A percentile compares a stretch with the other conserved stretches of the same genome.
These are phyloP conservation scores for Arctopsyche grandis DNA, from an alignment of 1,140 invertebrate species.

Conservation along the genomic window DNA sequence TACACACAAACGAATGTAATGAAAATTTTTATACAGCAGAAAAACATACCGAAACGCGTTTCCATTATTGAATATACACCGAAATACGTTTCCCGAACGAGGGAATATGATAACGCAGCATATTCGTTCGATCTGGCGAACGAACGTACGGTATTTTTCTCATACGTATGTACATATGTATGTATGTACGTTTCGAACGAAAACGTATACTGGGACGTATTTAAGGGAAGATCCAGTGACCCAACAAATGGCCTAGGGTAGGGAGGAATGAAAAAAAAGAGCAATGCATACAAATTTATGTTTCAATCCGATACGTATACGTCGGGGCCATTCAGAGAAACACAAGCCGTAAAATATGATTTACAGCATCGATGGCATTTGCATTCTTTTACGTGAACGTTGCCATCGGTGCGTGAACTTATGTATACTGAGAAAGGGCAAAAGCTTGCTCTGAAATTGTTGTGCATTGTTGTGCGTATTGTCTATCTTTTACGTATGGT, in stretches of 20 bases:
- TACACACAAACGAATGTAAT: too few relatives aligned
- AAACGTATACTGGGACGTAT: constrained; percentile 1
- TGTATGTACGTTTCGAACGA: neutral
- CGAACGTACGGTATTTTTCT: neutral
- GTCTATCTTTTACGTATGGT: neutral
- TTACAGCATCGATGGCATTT: constrained; percentile 33
- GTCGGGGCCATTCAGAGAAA: neutral
- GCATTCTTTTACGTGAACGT: constrained; percentile 17
- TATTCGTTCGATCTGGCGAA: constrained; percentile 15
- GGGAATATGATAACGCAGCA: constrained; percentile 25
- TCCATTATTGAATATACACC: constrained; percentile 27
- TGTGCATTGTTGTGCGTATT: neutral
- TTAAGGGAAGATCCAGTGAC: constrained; percentile 16
- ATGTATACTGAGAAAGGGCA: neutral
- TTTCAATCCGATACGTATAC: constrained; percentile 1
- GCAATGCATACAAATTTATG: constrained; percentile 10
- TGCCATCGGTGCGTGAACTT: constrained; percentile 15
- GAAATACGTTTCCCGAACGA: constrained; percentile 2
- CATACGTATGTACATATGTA: neutral
- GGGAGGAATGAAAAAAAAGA: neutral
- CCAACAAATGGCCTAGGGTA: constrained; percentile 1
- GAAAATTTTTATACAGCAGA: neutral
- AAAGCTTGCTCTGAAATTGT: neutral
- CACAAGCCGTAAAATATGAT: constrained; percentile 30
- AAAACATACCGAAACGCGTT: constrained; percentile 1